Evolutionary conservation across 23 tunicate genomes (phyloP), one percentile per base, ranked within the genome.

Genomic region (Corella eumyota): DNA sequence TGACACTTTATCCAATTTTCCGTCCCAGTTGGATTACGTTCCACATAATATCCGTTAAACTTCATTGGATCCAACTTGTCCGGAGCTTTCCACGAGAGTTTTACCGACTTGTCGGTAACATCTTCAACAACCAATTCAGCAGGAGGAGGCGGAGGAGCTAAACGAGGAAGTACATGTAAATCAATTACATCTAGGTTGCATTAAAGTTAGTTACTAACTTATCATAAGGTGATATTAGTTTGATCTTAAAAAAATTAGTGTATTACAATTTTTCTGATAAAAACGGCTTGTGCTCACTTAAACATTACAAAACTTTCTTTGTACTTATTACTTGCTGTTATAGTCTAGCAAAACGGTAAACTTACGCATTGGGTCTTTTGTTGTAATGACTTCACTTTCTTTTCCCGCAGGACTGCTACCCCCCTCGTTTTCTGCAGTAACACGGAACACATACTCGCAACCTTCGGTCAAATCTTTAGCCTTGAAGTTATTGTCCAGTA

Each of bases 81-180:
- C 0, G 83, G 74, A 20, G 68, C 35, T 13, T 61, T 40, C 96
- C 96, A 88, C 6, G 61, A 36, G 4, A 88, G 60, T 19, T 77
- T 51, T 15, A 73, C 60, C 6, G 72, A 9, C 25, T 49, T 67
- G 73, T 88, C 96, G 4, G 88, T 88, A 69, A 74, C 79, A 66
- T 88, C 96, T 4, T 31, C 47, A 1, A 88, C 62, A 30, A 48
- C 51, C 26, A 88, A 60, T 30, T 80, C 88, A 32, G 81, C 79
- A n/a, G 85, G 80, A 0, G 88, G 77, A 6, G 96, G 96, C 23
- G 96, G 83, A 17, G 88, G 96, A 15, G 96, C 96, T 88, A 74
- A 0, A 65, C 6, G 29, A n/a, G n/a, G 4, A n/a, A n/a, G n/a
- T n/a, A n/a, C n/a, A n/a, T n/a, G n/a, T n/a, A 15, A 54, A 54